These are phyloP conservation scores for Monoplex corrugatus DNA, from an alignment of 2,888 invertebrate genomes.

Conservation along the genomic window DNA sequence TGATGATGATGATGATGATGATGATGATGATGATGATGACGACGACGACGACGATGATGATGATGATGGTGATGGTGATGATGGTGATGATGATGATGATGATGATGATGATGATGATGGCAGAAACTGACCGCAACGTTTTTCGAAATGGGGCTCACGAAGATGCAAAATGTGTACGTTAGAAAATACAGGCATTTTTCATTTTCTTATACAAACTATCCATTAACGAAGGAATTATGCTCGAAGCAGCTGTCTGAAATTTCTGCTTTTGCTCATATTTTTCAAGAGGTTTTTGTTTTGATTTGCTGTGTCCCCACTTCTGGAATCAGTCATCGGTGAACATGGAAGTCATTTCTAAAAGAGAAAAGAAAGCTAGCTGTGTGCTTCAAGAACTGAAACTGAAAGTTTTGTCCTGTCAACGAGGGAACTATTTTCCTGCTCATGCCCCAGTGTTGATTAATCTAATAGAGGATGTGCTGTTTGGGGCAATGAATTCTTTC, in stretches of 20 bases:
- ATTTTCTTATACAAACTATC: neutral
- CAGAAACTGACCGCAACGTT: no score
- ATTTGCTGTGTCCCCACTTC: no score
- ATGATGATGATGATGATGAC: no score
- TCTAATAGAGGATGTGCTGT: conserved; percentile 41
- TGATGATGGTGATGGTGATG: no score
- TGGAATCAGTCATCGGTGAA: no score
- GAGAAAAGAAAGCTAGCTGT: no score
- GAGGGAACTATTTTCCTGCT: conserved; percentile 31
- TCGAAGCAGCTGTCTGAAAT: neutral
- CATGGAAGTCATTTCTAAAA: no score
- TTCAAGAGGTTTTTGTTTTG: no score
- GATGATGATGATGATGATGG: no score
- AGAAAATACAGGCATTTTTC: neutral
- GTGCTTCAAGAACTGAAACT: neutral
- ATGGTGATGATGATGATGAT: no score
- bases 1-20: conserved; percentile 32
- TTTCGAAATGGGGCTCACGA: neutral
- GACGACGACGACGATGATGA: neutral
- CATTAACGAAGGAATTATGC: neutral
- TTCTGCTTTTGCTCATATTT: neutral
- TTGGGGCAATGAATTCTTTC: conserved; percentile 36
- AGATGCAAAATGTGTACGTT: neutral
- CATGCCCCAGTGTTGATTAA: conserved; percentile 40
- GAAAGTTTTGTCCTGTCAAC: neutral